Percentiles rank a stretch among this genome's conserved stretches.
Conservation (phyloP, 2,113 vertebrate species). For the Albula glossodonta region DNA sequence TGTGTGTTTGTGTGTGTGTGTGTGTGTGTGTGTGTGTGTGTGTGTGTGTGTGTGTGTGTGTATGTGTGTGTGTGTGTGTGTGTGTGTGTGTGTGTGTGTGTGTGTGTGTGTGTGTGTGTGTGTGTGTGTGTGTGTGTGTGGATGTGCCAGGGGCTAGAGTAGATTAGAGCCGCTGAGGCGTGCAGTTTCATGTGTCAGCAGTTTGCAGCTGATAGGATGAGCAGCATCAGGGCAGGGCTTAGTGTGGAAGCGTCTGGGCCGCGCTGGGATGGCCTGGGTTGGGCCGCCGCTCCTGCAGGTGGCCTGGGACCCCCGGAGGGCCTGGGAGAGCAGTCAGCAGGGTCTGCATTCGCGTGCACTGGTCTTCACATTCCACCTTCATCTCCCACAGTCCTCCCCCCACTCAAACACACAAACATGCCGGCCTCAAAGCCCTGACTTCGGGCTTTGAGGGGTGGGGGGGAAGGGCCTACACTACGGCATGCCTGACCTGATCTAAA, state of each 20-base stretch:
- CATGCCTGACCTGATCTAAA: neutral
- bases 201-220: constrained; percentile 70
- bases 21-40: neutral
- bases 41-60: constrained; percentile 11
- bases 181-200: constrained; percentile 67
- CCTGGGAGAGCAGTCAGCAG: neutral
- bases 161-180: constrained; percentile 58
- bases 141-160: constrained; percentile 26
- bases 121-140: constrained; percentile 14
- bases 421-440: constrained; percentile 9
- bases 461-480: neutral
- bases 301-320: neutral
- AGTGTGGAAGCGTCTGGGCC: constrained; percentile 11
- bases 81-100: too few relatives aligned
- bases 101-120: neutral
- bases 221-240: constrained; percentile 48
- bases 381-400: neutral
- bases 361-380: constrained; percentile 9
- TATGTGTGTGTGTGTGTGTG: neutral
- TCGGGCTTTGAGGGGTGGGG: neutral
- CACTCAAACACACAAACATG: neutral
- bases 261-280: neutral
- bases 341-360: too few relatives aligned
- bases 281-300: constrained; percentile 10
- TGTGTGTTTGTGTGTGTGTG: too few relatives aligned